Base-by-base conservation (phyloP, 2,113 vertebrate species). In the Istiophorus platypterus region DNA sequence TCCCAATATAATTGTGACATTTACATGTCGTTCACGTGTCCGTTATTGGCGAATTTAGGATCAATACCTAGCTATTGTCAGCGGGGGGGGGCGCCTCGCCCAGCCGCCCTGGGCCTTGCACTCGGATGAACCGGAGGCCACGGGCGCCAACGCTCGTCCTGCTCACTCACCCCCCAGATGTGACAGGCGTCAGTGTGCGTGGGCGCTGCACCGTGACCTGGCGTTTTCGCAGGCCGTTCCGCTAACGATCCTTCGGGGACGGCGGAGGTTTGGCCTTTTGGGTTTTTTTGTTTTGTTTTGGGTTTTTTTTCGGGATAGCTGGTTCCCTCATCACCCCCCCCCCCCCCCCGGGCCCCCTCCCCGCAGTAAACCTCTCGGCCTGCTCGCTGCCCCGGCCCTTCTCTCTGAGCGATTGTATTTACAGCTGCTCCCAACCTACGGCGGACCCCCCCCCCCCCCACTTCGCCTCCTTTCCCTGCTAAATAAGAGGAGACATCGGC, bases 271-370 rank as follows among this genome's bases (percentile, higher is more conserved):
- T n/a, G n/a, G n/a, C n/a, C n/a, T n/a, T n/a, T n/a, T n/a, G n/a
- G n/a, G n/a, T n/a, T n/a, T n/a, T n/a, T n/a, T n/a, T n/a, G n/a
- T n/a, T n/a, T n/a, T n/a, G n/a, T n/a, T n/a, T n/a, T n/a, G n/a
- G n/a, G n/a, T n/a, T n/a, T n/a, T n/a, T n/a, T 89, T 75, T 69
- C 2, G n/a, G 82, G 80, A 76, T 85, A 62, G 72, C 89, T 86
- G 91, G 61, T 89, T 90, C 88, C 83, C 86, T 90, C 89, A 89
- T 93, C 88, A 73, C 85, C 72, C n/a, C n/a, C n/a, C n/a, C n/a
- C n/a, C n/a, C n/a, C n/a, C n/a, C n/a, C n/a, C n/a, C n/a, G n/a
- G n/a, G n/a, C n/a, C n/a, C n/a, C n/a, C n/a, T n/a, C n/a, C n/a
- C 70, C 52, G 2, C 81, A 72, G 81, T 49, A 75, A 84, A 80